A percentile compares a stretch with the other conserved stretches of the same genome.
These are phyloP conservation scores for Temnothorax unifasciatus DNA, from an alignment of 2,888 invertebrate species.

Conservation along the genomic window DNA sequence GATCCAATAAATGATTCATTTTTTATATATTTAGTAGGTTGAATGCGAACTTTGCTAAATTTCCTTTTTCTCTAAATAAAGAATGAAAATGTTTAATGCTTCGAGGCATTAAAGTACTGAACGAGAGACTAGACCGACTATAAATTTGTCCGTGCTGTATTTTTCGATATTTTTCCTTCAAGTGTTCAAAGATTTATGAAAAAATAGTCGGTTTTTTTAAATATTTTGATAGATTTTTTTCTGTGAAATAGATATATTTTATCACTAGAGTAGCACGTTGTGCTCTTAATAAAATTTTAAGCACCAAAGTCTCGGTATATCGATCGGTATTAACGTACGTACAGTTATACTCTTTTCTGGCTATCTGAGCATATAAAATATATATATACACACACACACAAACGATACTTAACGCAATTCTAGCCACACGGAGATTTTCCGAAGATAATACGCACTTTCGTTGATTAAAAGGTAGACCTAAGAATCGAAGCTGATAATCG, in stretches of 20 bases:
- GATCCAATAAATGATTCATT: not conserved
- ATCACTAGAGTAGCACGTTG: not conserved
- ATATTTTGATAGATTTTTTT: not conserved
- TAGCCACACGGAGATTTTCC: not conserved
- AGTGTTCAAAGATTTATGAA: conserved; percentile 16
- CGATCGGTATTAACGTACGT: not conserved
- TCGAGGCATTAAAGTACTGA: not conserved
- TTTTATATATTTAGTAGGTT: not conserved
- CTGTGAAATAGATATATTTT: not conserved
- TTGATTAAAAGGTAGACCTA: conserved; percentile 26
- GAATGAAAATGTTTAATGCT: not conserved
- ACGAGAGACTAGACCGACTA: not conserved
- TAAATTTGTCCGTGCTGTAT: not conserved
- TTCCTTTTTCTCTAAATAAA: not conserved
- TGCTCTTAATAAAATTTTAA: conserved; percentile 16
- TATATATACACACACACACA: no score
- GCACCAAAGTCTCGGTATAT: not conserved
- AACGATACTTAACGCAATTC: conserved; percentile 6
- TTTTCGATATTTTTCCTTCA: not conserved
- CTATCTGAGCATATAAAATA: not conserved
- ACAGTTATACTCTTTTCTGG: not conserved
- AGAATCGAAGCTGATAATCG: no score
- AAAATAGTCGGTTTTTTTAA: conserved; percentile 1
- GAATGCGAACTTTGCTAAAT: not conserved
- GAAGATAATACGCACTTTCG: not conserved